Evolutionary conservation across 2,113 vertebrate species (phyloP), one percentile per base, ranked within the genome.

Genomic region (Forbesichthys agassizii): DNA sequence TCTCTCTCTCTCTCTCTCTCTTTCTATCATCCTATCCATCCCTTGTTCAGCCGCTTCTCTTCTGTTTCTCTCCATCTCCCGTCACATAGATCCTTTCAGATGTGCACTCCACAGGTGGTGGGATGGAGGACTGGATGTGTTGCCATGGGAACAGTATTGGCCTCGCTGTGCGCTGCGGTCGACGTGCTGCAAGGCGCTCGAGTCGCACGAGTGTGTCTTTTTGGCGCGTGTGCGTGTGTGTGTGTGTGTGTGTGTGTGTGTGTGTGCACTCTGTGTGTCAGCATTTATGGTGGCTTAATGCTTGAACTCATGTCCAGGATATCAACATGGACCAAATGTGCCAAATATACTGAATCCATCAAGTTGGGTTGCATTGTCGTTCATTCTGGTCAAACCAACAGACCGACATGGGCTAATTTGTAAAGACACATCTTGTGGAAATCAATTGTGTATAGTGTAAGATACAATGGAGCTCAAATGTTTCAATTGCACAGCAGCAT

Each of bases 51-150:
- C 27, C 2, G 2, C 27, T 27, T 9, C 46, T 55, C 51, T 65
- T 13, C 12, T 11, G 9, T 33, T 6, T 16, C 10, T 57, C 56
- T 75, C 68, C 60, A 33, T 72, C 59, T 36, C 11, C 75, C 20
- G 51, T 84, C 75, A 1, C 71, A 81, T 73, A 79, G 88, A 89
- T 74, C 69, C 82, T 80, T 81, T 85, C 82, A 85, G 84, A 80
- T 86, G 70, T 81, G 76, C 58, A 74, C 86, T 90, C 90, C 87
- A 92, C 92, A 93, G 90, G 92, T 92, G 92, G 86, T 76, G 62
- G 75, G 74, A 86, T 86, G 84, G 82, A 71, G 78, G 79, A 80
- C 73, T 27, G 84, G 87, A 88, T 79, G 85, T 80, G 89, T 92
- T 89, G 85, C 88, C 76, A 88, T 89, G 84, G 91, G 75, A 86